Percentiles rank a stretch among this genome's conserved stretches.
phyloP scores from a whole-genome alignment of 2,797 vertebrate species.

The Neolamprologus multifasciatus region DNA sequence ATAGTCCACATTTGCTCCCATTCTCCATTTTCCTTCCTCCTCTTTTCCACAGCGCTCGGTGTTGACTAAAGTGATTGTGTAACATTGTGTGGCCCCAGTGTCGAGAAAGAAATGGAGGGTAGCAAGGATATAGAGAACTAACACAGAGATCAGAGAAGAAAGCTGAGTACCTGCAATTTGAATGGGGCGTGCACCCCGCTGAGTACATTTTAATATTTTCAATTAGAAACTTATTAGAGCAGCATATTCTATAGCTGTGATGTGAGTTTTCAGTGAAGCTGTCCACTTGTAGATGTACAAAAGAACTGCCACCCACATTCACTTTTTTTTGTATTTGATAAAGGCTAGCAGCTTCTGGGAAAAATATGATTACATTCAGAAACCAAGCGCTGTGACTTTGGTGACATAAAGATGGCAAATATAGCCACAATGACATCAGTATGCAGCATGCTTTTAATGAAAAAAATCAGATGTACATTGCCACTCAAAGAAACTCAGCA shows the following conservation, averaged over 20 bases:
- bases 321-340: not conserved
- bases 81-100: not conserved
- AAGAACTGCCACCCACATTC: not conserved
- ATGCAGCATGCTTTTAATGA: not conserved
- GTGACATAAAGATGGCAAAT: not conserved
- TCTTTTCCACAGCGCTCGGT: not conserved
- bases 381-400: not conserved
- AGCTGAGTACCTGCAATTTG: not conserved
- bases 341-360: not conserved
- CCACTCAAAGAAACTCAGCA: not conserved
- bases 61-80: slow-evolving; percentile 11
- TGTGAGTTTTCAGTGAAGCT: not conserved
- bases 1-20: not conserved
- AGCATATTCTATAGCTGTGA: not conserved
- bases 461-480: not conserved
- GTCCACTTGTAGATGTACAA: not conserved
- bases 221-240: not conserved
- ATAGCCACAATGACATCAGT: not conserved
- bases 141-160: not conserved
- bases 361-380: not conserved
- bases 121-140: not conserved
- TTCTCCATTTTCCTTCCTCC: not conserved
- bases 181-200: not conserved
- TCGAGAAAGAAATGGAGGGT: not conserved
- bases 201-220: not conserved